Evolutionary conservation across 2,888 invertebrate species (phyloP), one percentile per base, ranked within the genome.

Genomic region (Thelaira solivaga): DNA sequence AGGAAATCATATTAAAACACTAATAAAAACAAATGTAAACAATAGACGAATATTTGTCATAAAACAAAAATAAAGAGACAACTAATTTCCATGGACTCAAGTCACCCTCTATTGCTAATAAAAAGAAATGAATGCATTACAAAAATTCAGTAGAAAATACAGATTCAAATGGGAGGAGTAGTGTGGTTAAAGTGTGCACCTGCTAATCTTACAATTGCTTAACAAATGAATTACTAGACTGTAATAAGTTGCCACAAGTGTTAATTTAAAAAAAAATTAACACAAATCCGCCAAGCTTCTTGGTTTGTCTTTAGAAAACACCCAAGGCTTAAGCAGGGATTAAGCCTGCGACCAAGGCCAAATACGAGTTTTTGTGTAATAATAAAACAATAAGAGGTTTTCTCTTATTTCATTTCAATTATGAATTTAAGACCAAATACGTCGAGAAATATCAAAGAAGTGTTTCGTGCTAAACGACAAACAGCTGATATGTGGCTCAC

Each of bases 21-120:
- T 73, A 64, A 78, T 78, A 78, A 77, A 59, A 73, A 59, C 68
- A 49, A 65, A 74, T 49, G 68, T 65, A 78, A 78, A 78, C 74
- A 78, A 78, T 65, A 69, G 64, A 59, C 53, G 53, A 64, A 69
- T 59, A 78, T 73, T 77, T 68, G 62, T 68, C 62, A 72, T 67
- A 72, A 71, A 64, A 62, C n/a, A 45, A 16, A 59, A 29, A 53
- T 24, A 31, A 73, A 73, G 73, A 77, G 51, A 51, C 68, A 73
- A 59, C 73, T 73, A 59, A 69, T 73, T 73, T 69, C 57, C 59
- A 69, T 78, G 59, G 47, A 47, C 36, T 72, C 16, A 18, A 61
- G 39, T 22, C 61, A 72, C 67, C 77, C 68, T 64, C 41, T 39
- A 11, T 18, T 11, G 18, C 8, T 41, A 10, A 11, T 16, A 7